These are phyloP conservation scores for Pyrocephalus nanus DNA, from an alignment of 2,797 vertebrate species.

Conservation along the genomic window DNA sequence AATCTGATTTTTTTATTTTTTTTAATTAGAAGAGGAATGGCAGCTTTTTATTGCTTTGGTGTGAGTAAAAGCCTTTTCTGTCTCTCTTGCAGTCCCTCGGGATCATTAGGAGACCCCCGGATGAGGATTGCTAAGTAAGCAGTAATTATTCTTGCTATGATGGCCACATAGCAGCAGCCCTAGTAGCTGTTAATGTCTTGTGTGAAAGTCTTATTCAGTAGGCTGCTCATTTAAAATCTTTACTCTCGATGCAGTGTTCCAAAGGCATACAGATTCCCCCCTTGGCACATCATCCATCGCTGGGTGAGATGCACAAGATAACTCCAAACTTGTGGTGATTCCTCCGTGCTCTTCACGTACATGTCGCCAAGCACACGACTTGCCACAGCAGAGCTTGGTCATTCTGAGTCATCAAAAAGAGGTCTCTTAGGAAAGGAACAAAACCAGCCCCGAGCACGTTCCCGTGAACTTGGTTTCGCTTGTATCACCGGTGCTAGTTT, in stretches of 20 bases:
- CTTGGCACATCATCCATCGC: neutral
- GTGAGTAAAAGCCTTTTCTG: neutral
- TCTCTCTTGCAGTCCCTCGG: neutral
- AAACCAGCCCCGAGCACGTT: neutral
- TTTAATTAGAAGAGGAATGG: neutral
- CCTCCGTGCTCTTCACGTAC: neutral
- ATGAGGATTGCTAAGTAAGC: neutral
- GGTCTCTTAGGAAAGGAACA: neutral
- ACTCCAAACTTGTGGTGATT: neutral
- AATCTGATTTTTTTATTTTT: neutral
- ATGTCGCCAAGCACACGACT: neutral
- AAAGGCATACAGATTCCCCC: neutral
- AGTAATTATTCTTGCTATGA: neutral
- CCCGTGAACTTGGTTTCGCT: neutral
- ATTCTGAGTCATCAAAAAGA: neutral
- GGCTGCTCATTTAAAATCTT: neutral
- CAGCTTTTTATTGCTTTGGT: neutral
- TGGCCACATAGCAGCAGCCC: neutral
- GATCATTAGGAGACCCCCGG: fast-evolving
- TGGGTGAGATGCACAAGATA: neutral
- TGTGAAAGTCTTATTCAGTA: neutral
- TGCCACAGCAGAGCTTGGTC: neutral
- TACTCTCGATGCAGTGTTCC: neutral
- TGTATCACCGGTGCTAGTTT: neutral
- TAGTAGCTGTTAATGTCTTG: neutral